These are phyloP conservation scores for Hipparchia sbordonii DNA, from an alignment of 2,888 invertebrate genomes.

Conservation along the genomic window DNA sequence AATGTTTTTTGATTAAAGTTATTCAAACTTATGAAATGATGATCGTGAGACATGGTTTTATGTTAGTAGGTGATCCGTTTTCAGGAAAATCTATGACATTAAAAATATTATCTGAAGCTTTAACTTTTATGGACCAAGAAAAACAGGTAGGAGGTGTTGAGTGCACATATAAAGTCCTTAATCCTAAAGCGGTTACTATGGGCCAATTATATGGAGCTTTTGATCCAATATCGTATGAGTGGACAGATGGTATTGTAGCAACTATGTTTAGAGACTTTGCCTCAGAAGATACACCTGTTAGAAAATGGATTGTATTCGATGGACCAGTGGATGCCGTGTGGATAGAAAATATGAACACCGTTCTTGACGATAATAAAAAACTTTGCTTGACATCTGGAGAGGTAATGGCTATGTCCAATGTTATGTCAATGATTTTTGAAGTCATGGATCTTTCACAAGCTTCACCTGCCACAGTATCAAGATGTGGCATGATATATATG, in stretches of 20 bases:
- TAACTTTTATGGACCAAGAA: constrained; percentile 86
- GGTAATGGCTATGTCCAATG: constrained; percentile 90
- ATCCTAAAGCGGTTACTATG: constrained; percentile 96
- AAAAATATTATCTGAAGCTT: constrained; percentile 88
- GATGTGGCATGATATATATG: constrained; percentile 96
- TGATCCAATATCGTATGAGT: constrained; percentile 95
- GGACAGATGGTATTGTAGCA: constrained; percentile 94
- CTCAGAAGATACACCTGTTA: constrained; percentile 87
- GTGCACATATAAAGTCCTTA: constrained; percentile 90
- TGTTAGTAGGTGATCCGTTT: constrained; percentile 93
- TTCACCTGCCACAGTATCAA: constrained; percentile 93
- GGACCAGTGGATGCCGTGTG: constrained; percentile 95
- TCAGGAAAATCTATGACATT: constrained; percentile 92
- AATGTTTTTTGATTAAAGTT: constrained; percentile 91
- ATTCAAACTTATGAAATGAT: constrained; percentile 97
- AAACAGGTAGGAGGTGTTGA: constrained; percentile 80
- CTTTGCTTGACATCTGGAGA: constrained; percentile 94
- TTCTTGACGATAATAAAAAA: constrained; percentile 94
- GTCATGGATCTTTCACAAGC: constrained; percentile 93
- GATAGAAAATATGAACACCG: constrained; percentile 96
- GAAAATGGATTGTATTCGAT: constrained; percentile 97
- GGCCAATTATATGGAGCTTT: constrained; percentile 96
- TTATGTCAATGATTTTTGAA: constrained; percentile 95
- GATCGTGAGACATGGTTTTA: constrained; percentile 95
- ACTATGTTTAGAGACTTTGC: constrained; percentile 90